A percentile compares a stretch with the other conserved stretches of the same genome.
Evolutionary conservation across 2,888 invertebrate species (phyloP).

Genomic region (Lasioglossum figueresi): DNA sequence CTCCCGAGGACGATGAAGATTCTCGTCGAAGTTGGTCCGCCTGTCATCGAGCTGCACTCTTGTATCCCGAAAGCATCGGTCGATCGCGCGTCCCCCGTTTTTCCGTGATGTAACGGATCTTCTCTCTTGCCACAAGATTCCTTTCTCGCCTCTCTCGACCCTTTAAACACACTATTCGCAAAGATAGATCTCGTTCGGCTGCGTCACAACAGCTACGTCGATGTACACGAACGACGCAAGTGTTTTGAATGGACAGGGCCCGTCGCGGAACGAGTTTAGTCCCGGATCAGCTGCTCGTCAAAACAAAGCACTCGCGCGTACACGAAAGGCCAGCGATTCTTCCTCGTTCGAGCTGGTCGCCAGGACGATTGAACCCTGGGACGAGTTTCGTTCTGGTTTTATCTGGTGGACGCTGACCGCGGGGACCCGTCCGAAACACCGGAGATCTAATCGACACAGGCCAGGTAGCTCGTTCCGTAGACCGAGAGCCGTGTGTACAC

Average conservation of each 20-base stretch:
- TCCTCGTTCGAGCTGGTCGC: conserved; percentile 12
- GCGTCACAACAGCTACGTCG: not conserved
- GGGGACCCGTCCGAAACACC: conserved; percentile 3
- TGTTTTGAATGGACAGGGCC: conserved; percentile 24
- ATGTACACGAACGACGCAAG: not conserved
- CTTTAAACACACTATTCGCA: conserved; percentile 18
- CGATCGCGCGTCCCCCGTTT: conserved; percentile 40
- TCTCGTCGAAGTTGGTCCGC: conserved; percentile 22
- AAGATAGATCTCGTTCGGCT: not conserved
- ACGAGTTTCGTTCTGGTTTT: not conserved
- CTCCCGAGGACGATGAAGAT: not conserved
- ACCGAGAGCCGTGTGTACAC: conserved; percentile 40
- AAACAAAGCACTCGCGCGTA: conserved; percentile 77
- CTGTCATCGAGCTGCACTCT: conserved; percentile 36
- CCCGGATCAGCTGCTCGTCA: conserved; percentile 79
- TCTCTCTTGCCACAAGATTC: conserved; percentile 13
- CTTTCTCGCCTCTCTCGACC: conserved; percentile 18
- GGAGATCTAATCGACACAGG: conserved; percentile 12
- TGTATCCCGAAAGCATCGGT: conserved; percentile 34
- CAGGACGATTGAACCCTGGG: not conserved
- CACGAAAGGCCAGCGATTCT: conserved; percentile 42
- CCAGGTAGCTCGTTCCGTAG: conserved; percentile 29
- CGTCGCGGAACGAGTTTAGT: conserved; percentile 51
- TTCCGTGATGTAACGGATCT: conserved; percentile 45
- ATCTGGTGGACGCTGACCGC: conserved; percentile 3